Percentiles rank a stretch among this genome's conserved stretches.
Evolutionary conservation across 1,140 invertebrate species (phyloP).

Genomic region (Goniozus legneri): DNA sequence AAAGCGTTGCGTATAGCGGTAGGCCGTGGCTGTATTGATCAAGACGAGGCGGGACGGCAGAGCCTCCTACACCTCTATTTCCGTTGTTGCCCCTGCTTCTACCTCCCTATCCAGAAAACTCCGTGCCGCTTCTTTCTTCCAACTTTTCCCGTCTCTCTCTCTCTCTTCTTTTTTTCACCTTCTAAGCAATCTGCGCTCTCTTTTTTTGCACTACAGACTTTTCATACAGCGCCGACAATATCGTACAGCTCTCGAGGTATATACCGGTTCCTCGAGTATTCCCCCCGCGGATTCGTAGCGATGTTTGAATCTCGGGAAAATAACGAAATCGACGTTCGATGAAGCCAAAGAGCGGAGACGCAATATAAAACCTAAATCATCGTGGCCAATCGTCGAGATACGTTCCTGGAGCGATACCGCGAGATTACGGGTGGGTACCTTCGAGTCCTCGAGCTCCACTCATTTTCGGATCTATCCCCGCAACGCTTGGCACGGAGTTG

Average conservation of each 20-base stretch:
- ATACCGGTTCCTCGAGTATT: no score
- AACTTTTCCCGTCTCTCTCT: slow-evolving; percentile 15
- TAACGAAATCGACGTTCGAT: no score
- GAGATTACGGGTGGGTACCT: slow-evolving; percentile 21
- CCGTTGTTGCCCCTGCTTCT: slow-evolving; percentile 50
- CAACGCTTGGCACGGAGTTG: slow-evolving; percentile 25
- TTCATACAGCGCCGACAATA: no score
- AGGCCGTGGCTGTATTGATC: slow-evolving; percentile 54
- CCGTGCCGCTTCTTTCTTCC: slow-evolving; percentile 13
- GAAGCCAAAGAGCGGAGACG: no score
- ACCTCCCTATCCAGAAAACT: slow-evolving; percentile 42
- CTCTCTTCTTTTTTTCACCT: not conserved
- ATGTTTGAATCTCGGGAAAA: no score
- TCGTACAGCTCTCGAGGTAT: no score
- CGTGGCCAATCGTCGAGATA: no score
- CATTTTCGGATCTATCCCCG: slow-evolving; percentile 30
- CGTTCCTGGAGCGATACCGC: not conserved
- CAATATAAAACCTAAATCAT: no score
- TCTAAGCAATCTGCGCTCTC: no score
- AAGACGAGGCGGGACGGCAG: slow-evolving; percentile 49
- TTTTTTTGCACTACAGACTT: no score
- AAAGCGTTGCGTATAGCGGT: slow-evolving; percentile 49
- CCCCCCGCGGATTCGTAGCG: no score
- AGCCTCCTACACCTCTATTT: slow-evolving; percentile 49
- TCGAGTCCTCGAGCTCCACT: slow-evolving; percentile 25